A percentile compares a stretch with the other conserved stretches of the same genome.
These are phyloP conservation scores for Pyxicephalus adspersus DNA, from an alignment of 2,113 vertebrate species.

Conservation along the genomic window DNA sequence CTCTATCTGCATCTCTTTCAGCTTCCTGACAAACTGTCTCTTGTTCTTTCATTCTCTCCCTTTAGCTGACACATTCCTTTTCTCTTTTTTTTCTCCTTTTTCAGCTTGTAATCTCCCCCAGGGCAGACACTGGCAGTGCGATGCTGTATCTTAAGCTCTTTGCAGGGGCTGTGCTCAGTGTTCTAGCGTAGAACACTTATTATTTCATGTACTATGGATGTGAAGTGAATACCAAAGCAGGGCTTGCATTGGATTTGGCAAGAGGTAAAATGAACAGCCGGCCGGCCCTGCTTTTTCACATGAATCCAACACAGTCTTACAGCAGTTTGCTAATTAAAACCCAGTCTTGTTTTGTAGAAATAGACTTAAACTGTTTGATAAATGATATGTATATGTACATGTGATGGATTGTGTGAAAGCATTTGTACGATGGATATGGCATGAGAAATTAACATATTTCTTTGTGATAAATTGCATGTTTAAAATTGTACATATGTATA, in stretches of 20 bases:
- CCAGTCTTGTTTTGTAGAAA: slow-evolving; percentile 21
- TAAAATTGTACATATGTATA: not conserved
- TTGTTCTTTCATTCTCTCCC: slow-evolving; percentile 34
- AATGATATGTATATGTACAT: slow-evolving; percentile 10
- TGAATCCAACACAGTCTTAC: slow-evolving; percentile 43
- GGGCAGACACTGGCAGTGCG: slow-evolving; percentile 52
- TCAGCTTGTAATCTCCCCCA: slow-evolving; percentile 53
- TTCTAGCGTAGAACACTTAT: slow-evolving; percentile 57
- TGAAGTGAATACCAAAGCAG: slow-evolving; percentile 51
- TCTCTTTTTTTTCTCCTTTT: slow-evolving; percentile 43
- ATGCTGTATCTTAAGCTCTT: slow-evolving; percentile 56
- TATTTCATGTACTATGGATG: slow-evolving; percentile 56
- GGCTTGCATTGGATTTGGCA: slow-evolving; percentile 50
- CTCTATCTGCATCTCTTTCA: slow-evolving; percentile 48
- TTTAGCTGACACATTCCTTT: slow-evolving; percentile 42
- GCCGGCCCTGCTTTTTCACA: slow-evolving; percentile 24
- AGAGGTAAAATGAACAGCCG: slow-evolving; percentile 42
- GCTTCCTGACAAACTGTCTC: slow-evolving; percentile 39
- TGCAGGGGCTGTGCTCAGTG: slow-evolving; percentile 52
- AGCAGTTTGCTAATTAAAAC: slow-evolving; percentile 46
- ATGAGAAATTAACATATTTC: not conserved
- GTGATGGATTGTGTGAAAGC: slow-evolving; percentile 9
- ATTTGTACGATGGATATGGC: slow-evolving; percentile 7
- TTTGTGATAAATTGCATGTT: slow-evolving; percentile 12
- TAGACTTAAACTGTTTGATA: slow-evolving; percentile 25